These are phyloP conservation scores for Todus mexicanus DNA, from an alignment of 2,797 vertebrate species.

Conservation along the genomic window DNA sequence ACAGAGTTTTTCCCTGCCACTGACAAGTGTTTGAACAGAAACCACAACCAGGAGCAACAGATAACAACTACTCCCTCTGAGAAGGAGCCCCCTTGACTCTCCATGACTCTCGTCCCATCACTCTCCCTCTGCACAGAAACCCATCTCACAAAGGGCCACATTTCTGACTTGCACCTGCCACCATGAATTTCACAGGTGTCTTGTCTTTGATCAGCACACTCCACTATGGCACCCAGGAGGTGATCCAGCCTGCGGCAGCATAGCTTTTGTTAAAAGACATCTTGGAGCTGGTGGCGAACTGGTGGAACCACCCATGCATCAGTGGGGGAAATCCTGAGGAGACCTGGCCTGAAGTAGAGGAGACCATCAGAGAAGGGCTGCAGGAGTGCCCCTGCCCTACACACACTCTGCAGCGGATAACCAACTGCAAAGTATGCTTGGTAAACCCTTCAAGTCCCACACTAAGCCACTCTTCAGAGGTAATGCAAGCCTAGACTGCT, in stretches of 20 bases:
- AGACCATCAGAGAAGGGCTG: background rate
- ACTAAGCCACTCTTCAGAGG: background rate
- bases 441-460: background rate
- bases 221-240: background rate
- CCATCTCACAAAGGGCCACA: rapidly evolving
- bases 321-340: background rate
- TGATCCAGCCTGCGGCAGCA: background rate
- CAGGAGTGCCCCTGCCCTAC: background rate
- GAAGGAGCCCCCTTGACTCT: background rate
- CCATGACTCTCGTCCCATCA: background rate
- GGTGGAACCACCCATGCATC: background rate
- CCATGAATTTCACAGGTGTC: background rate
- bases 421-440: background rate
- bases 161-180: background rate
- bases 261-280: background rate
- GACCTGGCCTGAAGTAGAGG: background rate
- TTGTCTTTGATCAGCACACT: background rate
- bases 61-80: background rate
- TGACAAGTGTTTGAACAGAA: background rate
- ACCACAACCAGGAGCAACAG: background rate
- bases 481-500: background rate
- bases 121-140: background rate
- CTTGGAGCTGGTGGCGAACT: background rate
- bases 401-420: rapidly evolving
- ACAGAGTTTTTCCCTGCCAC: rapidly evolving